Evolutionary conservation across 2,113 vertebrate species (phyloP).

Genomic region (Telmatochromis sp.): DNA sequence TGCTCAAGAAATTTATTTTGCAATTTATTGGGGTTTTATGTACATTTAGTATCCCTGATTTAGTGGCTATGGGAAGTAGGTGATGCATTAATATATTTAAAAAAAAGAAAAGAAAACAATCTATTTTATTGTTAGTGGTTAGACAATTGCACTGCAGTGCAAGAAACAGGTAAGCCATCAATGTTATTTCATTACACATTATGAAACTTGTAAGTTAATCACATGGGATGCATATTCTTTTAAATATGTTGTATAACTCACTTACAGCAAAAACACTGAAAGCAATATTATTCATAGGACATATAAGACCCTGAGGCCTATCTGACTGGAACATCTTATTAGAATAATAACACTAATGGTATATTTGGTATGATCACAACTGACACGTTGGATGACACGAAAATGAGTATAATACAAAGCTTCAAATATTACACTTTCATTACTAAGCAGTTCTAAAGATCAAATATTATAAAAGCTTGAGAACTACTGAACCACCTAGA

Average conservation of each 20-base stretch:
- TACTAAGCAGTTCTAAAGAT: not conserved
- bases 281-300: slow-evolving; percentile 8
- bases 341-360: slow-evolving; percentile 11
- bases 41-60: not conserved
- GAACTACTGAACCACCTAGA: not conserved
- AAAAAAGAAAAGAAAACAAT: not conserved
- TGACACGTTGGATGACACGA: slow-evolving; percentile 2
- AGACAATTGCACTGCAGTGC: not conserved
- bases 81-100: not conserved
- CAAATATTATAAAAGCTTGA: slow-evolving; percentile 3
- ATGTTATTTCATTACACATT: not conserved
- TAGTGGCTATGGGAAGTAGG: not conserved
- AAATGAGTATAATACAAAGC: not conserved
- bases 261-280: slow-evolving; percentile 16
- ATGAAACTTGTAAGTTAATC: not conserved
- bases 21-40: not conserved
- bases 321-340: not conserved
- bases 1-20: not conserved
- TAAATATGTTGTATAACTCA: not conserved
- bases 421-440: slow-evolving; percentile 15
- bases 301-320: slow-evolving; percentile 28
- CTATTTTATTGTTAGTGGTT: not conserved
- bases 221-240: not conserved
- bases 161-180: not conserved
- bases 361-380: slow-evolving; percentile 11